These are phyloP conservation scores for Drosophila murphyi DNA, from an alignment of 1,140 invertebrate genomes.

Conservation along the genomic window DNA sequence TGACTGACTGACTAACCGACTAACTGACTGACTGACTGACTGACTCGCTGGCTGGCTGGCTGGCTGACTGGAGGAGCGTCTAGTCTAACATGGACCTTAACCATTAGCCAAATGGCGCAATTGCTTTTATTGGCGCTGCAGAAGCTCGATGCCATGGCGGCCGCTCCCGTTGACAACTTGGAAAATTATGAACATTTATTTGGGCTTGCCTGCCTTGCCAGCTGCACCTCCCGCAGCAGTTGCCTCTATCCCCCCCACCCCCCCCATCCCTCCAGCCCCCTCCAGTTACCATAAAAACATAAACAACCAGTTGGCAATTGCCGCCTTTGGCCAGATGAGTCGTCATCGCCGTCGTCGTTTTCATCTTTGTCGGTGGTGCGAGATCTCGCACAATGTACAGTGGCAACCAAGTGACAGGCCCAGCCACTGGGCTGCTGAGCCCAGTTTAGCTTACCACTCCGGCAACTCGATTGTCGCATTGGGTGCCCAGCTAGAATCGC, in stretches of 20 bases:
- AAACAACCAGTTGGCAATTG: constrained; percentile 41
- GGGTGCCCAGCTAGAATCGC: not conserved
- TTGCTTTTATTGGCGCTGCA: constrained; percentile 77
- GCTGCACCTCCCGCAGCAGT: constrained; percentile 48
- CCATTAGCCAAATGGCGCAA: constrained; percentile 79
- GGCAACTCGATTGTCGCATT: constrained; percentile 12
- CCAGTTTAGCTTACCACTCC: constrained; percentile 9
- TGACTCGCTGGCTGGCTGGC: constrained; percentile 28
- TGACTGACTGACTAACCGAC: constrained; percentile 27
- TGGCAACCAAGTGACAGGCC: constrained; percentile 21
- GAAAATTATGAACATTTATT: constrained; percentile 79
- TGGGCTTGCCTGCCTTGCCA: constrained; percentile 59
- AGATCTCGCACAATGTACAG: constrained; percentile 64
- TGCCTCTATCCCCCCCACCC: not conserved
- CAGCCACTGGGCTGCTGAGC: not conserved
- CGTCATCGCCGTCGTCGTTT: constrained; percentile 7
- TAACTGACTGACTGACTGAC: constrained; percentile 30
- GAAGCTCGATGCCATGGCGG: constrained; percentile 45
- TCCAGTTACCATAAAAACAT: not conserved
- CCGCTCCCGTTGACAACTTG: constrained; percentile 80
- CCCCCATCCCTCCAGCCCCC: not conserved
- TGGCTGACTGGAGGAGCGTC: constrained; percentile 63
- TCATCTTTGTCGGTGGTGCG: constrained; percentile 48
- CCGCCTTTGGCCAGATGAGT: constrained; percentile 40
- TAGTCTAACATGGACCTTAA: constrained; percentile 70